These are phyloP conservation scores for Pholis gunnellus DNA, from an alignment of 2,113 vertebrate species.

Conservation along the genomic window DNA sequence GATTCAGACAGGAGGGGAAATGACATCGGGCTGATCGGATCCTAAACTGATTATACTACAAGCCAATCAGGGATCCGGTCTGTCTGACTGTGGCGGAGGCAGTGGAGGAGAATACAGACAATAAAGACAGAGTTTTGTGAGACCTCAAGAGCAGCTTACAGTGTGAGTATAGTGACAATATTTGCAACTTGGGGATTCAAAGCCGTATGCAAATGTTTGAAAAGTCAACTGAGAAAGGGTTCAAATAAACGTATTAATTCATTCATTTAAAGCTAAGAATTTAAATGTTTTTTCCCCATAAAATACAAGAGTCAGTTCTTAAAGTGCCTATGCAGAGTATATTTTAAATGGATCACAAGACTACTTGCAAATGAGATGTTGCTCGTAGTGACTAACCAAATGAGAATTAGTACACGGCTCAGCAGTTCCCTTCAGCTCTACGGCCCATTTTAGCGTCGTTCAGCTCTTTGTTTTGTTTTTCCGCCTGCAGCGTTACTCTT, in stretches of 20 bases:
- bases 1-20: conserved; percentile 58
- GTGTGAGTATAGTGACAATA: not conserved
- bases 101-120: not conserved
- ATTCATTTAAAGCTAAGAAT: not conserved
- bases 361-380: not conserved
- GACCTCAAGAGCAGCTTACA: conserved; percentile 1
- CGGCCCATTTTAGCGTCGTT: not conserved
- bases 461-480: not conserved
- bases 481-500: not conserved
- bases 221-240: not conserved
- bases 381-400: not conserved
- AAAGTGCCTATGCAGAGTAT: not conserved
- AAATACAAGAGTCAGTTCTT: not conserved
- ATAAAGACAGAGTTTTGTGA: not conserved
- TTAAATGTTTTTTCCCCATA: not conserved
- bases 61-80: conserved; percentile 30
- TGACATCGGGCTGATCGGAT: conserved; percentile 54
- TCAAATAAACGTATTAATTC: not conserved
- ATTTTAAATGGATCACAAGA: not conserved
- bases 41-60: conserved; percentile 62
- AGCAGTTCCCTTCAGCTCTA: not conserved
- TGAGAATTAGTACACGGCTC: not conserved
- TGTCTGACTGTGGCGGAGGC: conserved; percentile 2
- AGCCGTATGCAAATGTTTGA: not conserved
- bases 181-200: not conserved